Conservation (phyloP, 2,113 vertebrate species). For the Antidorcas marsupialis region DNA sequence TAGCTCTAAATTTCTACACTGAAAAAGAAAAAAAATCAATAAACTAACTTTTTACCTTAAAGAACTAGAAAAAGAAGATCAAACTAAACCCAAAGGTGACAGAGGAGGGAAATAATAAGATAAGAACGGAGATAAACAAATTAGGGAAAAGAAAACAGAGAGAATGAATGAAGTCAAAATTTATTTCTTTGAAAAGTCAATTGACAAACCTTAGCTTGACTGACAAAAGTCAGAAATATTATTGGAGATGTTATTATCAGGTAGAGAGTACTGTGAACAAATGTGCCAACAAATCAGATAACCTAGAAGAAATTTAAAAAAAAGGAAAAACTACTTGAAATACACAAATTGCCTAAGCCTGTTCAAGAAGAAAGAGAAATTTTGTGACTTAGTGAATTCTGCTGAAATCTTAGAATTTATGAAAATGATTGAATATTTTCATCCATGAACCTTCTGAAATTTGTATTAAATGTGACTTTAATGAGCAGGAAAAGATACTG, state of each 20-base stretch:
- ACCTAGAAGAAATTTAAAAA: background rate
- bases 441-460: background rate
- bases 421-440: background rate
- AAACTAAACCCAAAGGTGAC: background rate
- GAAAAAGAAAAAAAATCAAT: background rate
- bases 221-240: background rate
- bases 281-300: background rate
- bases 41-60: background rate
- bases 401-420: background rate
- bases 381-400: background rate
- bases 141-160: background rate
- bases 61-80: background rate
- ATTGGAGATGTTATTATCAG: background rate
- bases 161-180: background rate
- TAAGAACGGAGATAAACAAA: background rate
- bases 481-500: background rate
- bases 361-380: background rate
- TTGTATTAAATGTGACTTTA: conserved; percentile 21
- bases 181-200: background rate
- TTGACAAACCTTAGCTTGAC: background rate
- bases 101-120: background rate
- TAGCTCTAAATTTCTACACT: background rate
- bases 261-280: background rate
- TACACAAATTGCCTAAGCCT: background rate
- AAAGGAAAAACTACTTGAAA: background rate